Evolutionary conservation across 2,888 invertebrate species (phyloP).

Genomic region (Amphipyra berbera): DNA sequence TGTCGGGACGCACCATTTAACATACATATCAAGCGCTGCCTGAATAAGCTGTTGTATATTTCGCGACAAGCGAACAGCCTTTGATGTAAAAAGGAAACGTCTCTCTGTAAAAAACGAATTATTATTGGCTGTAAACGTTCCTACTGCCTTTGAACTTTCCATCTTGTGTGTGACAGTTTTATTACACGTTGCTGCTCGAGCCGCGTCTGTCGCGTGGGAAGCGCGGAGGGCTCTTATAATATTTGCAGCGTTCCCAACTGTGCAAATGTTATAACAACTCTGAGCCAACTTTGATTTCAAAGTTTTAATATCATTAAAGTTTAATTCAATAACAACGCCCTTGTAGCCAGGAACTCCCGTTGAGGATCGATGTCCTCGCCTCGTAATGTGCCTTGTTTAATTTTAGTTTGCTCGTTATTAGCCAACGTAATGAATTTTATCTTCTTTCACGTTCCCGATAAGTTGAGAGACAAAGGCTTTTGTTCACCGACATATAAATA

Average conservation of each 20-base stretch:
- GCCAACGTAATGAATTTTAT: constrained; percentile 45
- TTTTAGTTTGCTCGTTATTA: constrained; percentile 42
- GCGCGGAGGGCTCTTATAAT: constrained; percentile 2
- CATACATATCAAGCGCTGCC: constrained; percentile 38
- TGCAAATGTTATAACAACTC: constrained; percentile 18
- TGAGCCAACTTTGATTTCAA: constrained; percentile 30
- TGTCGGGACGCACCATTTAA: constrained; percentile 47
- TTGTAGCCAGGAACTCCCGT: constrained; percentile 4
- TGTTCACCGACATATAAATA: constrained; percentile 55
- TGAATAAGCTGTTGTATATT: constrained; percentile 44
- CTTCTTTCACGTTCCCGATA: constrained; percentile 42
- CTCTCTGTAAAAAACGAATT: constrained; percentile 59
- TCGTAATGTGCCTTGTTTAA: constrained; percentile 21
- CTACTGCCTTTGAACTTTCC: constrained; percentile 59
- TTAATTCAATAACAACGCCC: constrained; percentile 24
- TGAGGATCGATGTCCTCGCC: constrained; percentile 8
- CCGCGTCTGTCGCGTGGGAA: neutral
- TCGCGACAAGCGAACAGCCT: constrained; percentile 48
- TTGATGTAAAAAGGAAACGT: constrained; percentile 62
- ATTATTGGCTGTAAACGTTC: constrained; percentile 65
- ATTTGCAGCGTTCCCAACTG: constrained; percentile 18
- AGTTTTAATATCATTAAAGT: constrained; percentile 32
- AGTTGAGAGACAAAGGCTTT: constrained; percentile 55
- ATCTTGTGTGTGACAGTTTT: constrained; percentile 63
- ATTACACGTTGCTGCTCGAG: constrained; percentile 51